Evolutionary conservation across 2,113 vertebrate genomes (phyloP), one percentile per base, ranked within the genome.

Genomic region (Corydoras maculifer): DNA sequence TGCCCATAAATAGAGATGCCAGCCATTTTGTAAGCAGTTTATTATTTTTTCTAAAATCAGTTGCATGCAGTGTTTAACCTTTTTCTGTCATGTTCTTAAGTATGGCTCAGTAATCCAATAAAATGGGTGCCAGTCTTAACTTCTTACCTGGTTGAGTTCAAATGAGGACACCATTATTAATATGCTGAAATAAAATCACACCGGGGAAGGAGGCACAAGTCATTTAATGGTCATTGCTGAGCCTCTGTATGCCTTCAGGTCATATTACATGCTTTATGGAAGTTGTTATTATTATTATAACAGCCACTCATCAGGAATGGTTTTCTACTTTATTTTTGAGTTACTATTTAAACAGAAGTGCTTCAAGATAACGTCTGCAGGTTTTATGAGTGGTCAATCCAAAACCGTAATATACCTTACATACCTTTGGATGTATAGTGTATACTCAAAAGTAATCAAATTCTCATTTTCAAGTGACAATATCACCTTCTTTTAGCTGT

Each of bases 51-150:
- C 15, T 76, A 35, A 78, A 73, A 53, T 73, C 62, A 74, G 74
- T 76, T 55, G 64, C 77, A 79, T 80, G 84, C 18, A 25, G 18
- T 85, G 76, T 87, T 90, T 89, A 91, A 90, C 88, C 88, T 91
- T 90, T 87, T 82, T 72, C 72, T 77, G 82, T 75, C 83, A 78
- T 84, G 78, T 82, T 82, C 78, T 78, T 78, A 84, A 86, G 88
- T 88, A 88, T 87, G 88, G 87, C 87, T 88, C 88, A 89, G 87
- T 86, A 87, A 87, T 86, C 83, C 80, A 78, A 48, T 81, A 80
- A 87, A 89, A 87, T 86, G 82, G 79, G 80, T 83, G 76, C 75
- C 61, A 18, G 69, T 25, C 18, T 75, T 74, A 73, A 72, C 32
- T 76, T 81, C 81, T 78, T 50, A 80, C 85, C 82, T 83, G 77